Conservation (phyloP, 2,797 vertebrate genomes). For the Myripristis murdjan region DNA sequence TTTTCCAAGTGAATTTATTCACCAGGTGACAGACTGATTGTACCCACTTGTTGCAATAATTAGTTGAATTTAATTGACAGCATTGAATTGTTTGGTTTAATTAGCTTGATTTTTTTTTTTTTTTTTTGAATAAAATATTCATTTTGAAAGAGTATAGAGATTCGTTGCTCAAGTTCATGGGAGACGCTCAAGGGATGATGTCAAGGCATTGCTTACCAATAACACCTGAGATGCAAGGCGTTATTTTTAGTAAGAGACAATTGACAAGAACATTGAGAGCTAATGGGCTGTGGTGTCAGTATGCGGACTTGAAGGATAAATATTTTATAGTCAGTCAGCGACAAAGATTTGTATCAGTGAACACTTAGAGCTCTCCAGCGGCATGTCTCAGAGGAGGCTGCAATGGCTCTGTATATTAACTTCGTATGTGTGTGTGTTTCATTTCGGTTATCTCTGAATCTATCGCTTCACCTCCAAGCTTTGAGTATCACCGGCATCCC, state of each 20-base stretch:
- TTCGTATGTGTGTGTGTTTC: neutral
- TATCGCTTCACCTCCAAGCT: constrained; percentile 16
- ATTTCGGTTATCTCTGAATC: neutral
- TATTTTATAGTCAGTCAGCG: too few relatives aligned
- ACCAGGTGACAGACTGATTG: neutral
- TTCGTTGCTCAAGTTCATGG: neutral
- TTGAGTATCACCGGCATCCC: constrained; percentile 27
- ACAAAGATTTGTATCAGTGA: too few relatives aligned
- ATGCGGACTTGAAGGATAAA: neutral
- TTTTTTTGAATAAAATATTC: too few relatives aligned
- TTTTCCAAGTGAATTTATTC: neutral
- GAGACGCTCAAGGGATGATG: neutral
- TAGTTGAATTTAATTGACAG: neutral
- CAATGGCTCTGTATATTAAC: too few relatives aligned
- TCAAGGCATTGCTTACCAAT: neutral
- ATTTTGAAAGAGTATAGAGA: too few relatives aligned
- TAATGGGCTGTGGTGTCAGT: neutral
- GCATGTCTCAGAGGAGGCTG: neutral
- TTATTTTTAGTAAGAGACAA: neutral
- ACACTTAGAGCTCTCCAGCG: too few relatives aligned
- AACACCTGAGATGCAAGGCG: neutral
- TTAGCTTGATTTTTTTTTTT: too few relatives aligned
- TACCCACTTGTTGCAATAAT: neutral
- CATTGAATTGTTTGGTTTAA: too few relatives aligned
- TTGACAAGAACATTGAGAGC: neutral